Conservation (phyloP, 2,888 invertebrate genomes). For the Dolichopus griseipennis region DNA sequence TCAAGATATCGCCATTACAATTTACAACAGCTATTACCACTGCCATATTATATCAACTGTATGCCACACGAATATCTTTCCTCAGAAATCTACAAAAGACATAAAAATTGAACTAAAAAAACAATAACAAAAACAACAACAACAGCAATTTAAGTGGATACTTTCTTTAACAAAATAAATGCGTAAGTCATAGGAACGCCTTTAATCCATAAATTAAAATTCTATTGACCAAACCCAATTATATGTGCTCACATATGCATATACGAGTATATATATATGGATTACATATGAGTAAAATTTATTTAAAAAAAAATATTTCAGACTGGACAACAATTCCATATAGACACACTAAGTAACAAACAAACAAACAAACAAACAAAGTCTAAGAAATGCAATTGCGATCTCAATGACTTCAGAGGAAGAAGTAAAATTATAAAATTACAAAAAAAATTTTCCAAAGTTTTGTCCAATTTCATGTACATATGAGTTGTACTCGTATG, state of each 20-base stretch:
- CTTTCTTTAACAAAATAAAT: not conserved
- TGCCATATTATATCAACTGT: not conserved
- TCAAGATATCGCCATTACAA: not conserved
- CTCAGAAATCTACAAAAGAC: not conserved
- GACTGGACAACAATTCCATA: not conserved
- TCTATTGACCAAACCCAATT: constrained; percentile 2
- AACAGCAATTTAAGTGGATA: not conserved
- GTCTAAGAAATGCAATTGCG: no score
- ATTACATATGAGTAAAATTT: not conserved
- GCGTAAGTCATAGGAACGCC: constrained; percentile 6
- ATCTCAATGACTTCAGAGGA: no score
- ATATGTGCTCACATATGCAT: not conserved
- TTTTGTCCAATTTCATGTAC: no score
- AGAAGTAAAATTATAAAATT: no score
- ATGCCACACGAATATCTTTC: constrained; percentile 2
- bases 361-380: no score
- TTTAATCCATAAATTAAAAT: not conserved
- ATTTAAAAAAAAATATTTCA: not conserved
- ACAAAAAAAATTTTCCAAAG: no score
- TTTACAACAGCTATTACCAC: not conserved
- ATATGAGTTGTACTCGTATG: no score
- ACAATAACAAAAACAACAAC: not conserved
- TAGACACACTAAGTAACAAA: no score
- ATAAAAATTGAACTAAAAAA: not conserved
- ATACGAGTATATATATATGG: no score